A percentile compares a stretch with the other conserved stretches of the same genome.
phyloP scores from a whole-genome alignment of 2,113 vertebrate species.

The Hemibagrus wyckioides region DNA sequence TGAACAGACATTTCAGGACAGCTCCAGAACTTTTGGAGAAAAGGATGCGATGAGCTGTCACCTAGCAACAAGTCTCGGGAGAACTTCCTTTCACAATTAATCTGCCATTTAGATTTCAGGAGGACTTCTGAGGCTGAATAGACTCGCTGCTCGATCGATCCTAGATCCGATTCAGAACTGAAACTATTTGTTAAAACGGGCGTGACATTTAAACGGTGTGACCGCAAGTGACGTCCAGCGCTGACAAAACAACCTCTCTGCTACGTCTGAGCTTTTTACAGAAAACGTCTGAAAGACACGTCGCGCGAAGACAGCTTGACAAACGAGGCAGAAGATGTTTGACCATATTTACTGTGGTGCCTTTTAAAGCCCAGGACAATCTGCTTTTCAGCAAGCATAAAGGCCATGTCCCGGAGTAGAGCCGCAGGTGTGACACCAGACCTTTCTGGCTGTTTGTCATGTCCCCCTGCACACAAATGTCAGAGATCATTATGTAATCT shows the following conservation, averaged over 20 bases:
- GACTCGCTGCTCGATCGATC: not conserved
- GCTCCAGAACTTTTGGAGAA: not conserved
- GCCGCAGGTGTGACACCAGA: slow-evolving; percentile 42
- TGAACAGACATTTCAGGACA: not conserved
- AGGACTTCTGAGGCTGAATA: not conserved
- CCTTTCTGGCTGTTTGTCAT: slow-evolving; percentile 39
- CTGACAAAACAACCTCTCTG: not conserved
- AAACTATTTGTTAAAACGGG: slow-evolving; percentile 11
- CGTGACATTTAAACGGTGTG: not conserved
- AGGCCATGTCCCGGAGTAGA: slow-evolving; percentile 50
- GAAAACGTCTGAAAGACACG: not conserved
- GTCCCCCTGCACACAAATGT: slow-evolving; percentile 18
- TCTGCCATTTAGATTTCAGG: slow-evolving; percentile 7
- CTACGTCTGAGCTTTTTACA: not conserved
- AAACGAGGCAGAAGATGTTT: slow-evolving; percentile 24
- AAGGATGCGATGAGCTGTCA: slow-evolving; percentile 21
- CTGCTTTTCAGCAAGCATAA: slow-evolving; percentile 34
- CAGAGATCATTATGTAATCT: slow-evolving; percentile 21
- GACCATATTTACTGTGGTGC: slow-evolving; percentile 49
- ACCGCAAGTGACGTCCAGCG: not conserved
- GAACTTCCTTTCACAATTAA: not conserved
- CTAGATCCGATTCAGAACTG: not conserved
- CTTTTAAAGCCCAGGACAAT: slow-evolving; percentile 39
- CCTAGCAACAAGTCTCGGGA: slow-evolving; percentile 23
- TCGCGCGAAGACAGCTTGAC: slow-evolving; percentile 17